Conservation (phyloP, 2,797 vertebrate genomes). For the Caiman crocodilus region DNA sequence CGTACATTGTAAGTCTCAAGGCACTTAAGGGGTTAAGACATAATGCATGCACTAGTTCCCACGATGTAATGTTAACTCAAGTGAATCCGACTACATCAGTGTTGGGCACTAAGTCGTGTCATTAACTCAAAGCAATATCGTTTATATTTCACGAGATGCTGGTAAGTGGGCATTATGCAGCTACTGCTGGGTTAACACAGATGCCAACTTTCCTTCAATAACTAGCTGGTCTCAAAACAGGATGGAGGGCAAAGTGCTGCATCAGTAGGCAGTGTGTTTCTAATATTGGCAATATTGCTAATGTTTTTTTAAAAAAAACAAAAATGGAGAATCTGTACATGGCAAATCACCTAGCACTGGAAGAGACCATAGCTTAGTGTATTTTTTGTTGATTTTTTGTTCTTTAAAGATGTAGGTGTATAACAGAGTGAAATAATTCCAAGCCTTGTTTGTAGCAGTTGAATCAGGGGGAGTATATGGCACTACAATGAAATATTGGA, state of each 20-base stretch:
- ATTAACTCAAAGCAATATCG: conserved; percentile 72
- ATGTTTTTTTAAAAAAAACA: conserved; percentile 77
- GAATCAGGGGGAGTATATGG: conserved; percentile 84
- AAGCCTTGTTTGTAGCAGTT: conserved; percentile 81
- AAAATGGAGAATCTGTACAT: conserved; percentile 77
- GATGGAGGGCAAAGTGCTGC: conserved; percentile 78
- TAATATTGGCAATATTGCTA: conserved; percentile 84
- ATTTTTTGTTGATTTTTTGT: conserved; percentile 72
- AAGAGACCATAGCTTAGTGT: conserved; percentile 80
- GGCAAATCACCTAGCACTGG: conserved; percentile 77
- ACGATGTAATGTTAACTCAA: conserved; percentile 78
- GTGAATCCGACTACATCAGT: conserved; percentile 82
- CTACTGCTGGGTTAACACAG: conserved; percentile 80
- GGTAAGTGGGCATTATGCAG: conserved; percentile 83
- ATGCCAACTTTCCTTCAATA: conserved; percentile 72
- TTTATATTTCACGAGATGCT: conserved; percentile 81
- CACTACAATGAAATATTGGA: conserved; percentile 87
- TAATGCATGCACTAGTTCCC: conserved; percentile 83
- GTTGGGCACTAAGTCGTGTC: conserved; percentile 78
- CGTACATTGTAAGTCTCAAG: conserved; percentile 81
- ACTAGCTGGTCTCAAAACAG: conserved; percentile 77
- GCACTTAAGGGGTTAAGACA: conserved; percentile 88
- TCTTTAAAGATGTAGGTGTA: conserved; percentile 76
- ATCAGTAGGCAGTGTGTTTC: conserved; percentile 83
- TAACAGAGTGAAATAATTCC: conserved; percentile 79